Base-by-base conservation (phyloP, 1,140 invertebrate genomes). In the Meloidogyne chitwoodi region DNA sequence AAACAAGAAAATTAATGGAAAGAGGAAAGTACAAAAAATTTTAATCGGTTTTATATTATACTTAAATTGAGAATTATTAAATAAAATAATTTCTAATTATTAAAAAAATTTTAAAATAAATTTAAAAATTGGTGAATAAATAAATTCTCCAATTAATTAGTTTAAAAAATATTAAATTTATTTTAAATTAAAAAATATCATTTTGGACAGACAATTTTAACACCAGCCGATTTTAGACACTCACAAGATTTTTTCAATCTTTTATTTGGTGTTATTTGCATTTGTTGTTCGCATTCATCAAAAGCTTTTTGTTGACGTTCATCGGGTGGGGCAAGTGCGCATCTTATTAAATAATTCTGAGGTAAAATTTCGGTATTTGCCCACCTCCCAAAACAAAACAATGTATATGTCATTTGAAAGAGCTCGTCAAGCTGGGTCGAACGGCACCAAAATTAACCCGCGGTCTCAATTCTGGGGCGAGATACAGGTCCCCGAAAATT, bases 241-340 rank as follows among this genome's bases (percentile, higher is more conserved):
- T 87, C 77, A 75, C 84, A 86, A 16, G 80, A 83, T n/a, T 73
- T 73, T 73, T 78, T 79, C 41, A 87, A 77, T 34, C 85, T 79
- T 66, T 84, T 75, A 56, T 78, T 31, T 16, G 84, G 75, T 19
- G 81, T 73, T 26, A 85, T 61, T 16, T 68, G 68, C 41, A 87
- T 65, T 70, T 86, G 81, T 68, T 85, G 77, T 63, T 86, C 84
- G 64, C 84, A 86, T 24, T 82, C 72, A n/a, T 72, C 78, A 56
- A 87, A 86, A 12, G 84, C 85, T 29, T 61, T 56, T 70, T 86
- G 83, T n/a, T 74, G 75, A 12, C 74, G 62, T 27, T 84, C 78
- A 66, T 82, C 77, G 19, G 84, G 84, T 41, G 84, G 85, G 29
- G 81, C 82, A 38, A 86, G 81, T 24, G 84, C 85, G 68, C 84